Base-by-base conservation (phyloP, 2,888 invertebrate species). In the Portevinia maculata region DNA sequence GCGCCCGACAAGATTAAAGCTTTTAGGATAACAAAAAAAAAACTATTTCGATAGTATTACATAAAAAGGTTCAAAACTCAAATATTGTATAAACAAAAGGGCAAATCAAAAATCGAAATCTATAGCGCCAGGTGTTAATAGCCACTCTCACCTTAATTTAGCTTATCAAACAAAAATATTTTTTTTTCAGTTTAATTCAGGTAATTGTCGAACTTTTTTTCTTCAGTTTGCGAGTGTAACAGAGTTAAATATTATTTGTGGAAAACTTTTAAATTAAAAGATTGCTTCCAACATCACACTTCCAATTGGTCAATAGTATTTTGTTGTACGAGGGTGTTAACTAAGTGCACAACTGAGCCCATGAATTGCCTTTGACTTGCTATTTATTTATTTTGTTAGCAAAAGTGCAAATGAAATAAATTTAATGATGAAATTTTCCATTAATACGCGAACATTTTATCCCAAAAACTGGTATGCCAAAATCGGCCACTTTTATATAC, bases 291-390 rank as follows among this genome's bases (percentile, higher is more conserved):
- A 24, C 24, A 24, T 21, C 21, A n/a, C 1, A 5, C 4, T n/a
- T 28, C 21, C 21, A 37, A 28, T 28, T 44, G 30, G n/a, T 15
- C 8, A 41, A 17, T 59, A 30, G 28, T 44, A 59, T 15, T 17
- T 24, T 3, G 30, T 39, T 59, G 41, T 48, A 17, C 11, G 34
- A 34, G n/a, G n/a, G 21, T 55, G 37, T 34, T 55, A 55, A 55
- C 8, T 13, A 55, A 34, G 21, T 5, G 24, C 21, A 34, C 9
- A 37, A 0, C 34, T 3, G 3, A 7, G 15, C 30, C 37, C 21
- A 21, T 37, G 21, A 13, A 13, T 53, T 28, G 13, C 50, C 9
- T 28, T 3, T 19, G 13, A 13, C n/a, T 11, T 52, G 8, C 6
- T 7, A 15, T 2, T 34, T 19, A 32, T 52, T 52, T 32, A 52